These are phyloP conservation scores for Polyploca ridens DNA, from an alignment of 2,888 invertebrate genomes.

Conservation along the genomic window DNA sequence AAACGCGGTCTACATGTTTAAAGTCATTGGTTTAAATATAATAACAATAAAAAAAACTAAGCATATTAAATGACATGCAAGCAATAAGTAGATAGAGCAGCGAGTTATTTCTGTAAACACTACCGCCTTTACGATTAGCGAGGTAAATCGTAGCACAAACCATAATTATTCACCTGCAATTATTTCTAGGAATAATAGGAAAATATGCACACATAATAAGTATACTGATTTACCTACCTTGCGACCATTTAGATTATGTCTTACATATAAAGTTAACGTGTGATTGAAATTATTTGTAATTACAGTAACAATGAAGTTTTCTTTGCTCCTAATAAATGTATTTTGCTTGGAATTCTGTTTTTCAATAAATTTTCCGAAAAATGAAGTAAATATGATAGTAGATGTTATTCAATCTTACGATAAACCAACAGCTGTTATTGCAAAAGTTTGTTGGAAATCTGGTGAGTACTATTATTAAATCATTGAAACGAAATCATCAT, in stretches of 20 bases:
- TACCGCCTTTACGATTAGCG: not conserved
- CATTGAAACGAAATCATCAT: too few species aligned
- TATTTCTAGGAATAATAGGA: not conserved
- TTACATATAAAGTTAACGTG: not conserved
- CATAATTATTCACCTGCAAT: not conserved
- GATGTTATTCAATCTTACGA: constrained; percentile 54
- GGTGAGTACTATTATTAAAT: constrained; percentile 43
- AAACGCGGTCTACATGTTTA: too few species aligned
- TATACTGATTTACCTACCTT: not conserved
- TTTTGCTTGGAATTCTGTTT: constrained; percentile 23
- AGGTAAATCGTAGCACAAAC: not conserved
- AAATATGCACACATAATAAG: not conserved
- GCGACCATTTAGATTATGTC: not conserved
- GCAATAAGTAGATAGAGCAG: not conserved
- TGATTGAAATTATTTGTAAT: not conserved
- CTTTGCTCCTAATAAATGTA: not conserved
- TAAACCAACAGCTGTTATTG: constrained; percentile 51
- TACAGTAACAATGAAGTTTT: not conserved
- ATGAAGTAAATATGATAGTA: constrained; percentile 49
- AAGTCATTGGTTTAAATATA: too few species aligned
- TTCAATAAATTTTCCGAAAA: constrained; percentile 12
- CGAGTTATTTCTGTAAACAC: not conserved
- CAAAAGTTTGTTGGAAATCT: constrained; percentile 54
- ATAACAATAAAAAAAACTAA: too few species aligned
- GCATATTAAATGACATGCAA: too few species aligned